Evolutionary conservation across 1,140 invertebrate species (phyloP).

Genomic region (Hycleus cichorii): DNA sequence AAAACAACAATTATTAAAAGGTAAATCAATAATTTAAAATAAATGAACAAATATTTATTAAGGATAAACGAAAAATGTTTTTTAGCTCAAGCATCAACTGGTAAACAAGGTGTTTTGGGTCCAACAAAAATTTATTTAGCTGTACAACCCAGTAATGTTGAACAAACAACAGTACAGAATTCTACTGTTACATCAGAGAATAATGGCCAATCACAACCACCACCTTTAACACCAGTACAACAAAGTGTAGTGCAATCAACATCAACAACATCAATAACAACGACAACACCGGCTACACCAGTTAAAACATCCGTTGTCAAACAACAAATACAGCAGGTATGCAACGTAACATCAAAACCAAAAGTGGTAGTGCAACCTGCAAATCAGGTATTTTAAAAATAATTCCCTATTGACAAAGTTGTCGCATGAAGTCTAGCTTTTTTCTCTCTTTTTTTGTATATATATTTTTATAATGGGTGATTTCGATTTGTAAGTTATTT

Average conservation of each 20-base stretch:
- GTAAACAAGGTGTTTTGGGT: conserved; percentile 72
- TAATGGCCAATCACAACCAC: conserved; percentile 38
- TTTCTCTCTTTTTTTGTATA: no score
- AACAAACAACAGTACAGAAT: background rate
- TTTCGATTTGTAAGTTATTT: no score
- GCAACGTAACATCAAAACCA: conserved; percentile 29
- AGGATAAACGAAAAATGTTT: conserved; percentile 1
- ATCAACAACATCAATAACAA: conserved; percentile 2
- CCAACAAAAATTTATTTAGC: conserved; percentile 79
- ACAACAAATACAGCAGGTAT: conserved; percentile 35
- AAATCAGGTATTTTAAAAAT: conserved; percentile 18
- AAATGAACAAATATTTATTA: background rate
- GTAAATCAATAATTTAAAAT: conserved; percentile 41
- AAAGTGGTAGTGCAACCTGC: conserved; percentile 32
- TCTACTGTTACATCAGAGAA: background rate
- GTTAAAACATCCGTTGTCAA: conserved; percentile 5
- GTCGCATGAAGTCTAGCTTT: no score
- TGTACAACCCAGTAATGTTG: conserved; percentile 55
- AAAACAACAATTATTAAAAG: conserved; percentile 78
- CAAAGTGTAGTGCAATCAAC: conserved; percentile 22
- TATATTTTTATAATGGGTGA: no score
- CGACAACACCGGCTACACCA: conserved; percentile 6
- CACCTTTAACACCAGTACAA: conserved; percentile 45
- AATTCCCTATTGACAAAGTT: background rate
- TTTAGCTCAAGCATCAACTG: conserved; percentile 68